Evolutionary conservation across 2,888 invertebrate species (phyloP).

Genomic region (Seira ritae): DNA sequence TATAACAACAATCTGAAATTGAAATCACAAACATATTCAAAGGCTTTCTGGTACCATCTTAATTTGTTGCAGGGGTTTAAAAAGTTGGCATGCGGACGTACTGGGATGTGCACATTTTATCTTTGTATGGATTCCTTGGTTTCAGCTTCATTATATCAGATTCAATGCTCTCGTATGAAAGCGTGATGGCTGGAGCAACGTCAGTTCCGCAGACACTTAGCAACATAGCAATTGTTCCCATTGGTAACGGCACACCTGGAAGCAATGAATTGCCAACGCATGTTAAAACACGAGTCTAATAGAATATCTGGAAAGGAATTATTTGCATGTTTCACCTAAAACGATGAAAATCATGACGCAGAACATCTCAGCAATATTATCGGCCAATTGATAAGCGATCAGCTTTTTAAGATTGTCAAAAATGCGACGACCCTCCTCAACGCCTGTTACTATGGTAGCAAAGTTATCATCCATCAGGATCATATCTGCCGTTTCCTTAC

Average conservation of each 20-base stretch:
- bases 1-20: slow-evolving; percentile 65
- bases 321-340: no score
- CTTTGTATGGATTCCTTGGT: slow-evolving; percentile 82
- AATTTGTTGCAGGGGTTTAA: slow-evolving; percentile 81
- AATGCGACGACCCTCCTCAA: slow-evolving; percentile 94
- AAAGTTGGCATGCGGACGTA: background rate
- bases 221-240: slow-evolving; percentile 97
- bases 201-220: slow-evolving; percentile 99
- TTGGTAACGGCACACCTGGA: slow-evolving; percentile 93
- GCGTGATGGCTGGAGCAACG: slow-evolving; percentile 87
- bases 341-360: slow-evolving; percentile 89
- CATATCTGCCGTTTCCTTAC: slow-evolving; percentile 86
- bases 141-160: slow-evolving; percentile 84
- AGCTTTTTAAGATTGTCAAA: slow-evolving; percentile 98
- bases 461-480: slow-evolving; percentile 88
- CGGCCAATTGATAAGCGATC: slow-evolving; percentile 96
- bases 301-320: no score
- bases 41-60: no score
- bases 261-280: no score
- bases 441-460: slow-evolving; percentile 89
- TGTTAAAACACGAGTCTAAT: no score
- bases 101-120: background rate
- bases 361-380: slow-evolving; percentile 97
- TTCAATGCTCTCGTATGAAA: slow-evolving; percentile 85
- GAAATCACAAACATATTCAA: slow-evolving; percentile 11